Base-by-base conservation (phyloP, 2,113 vertebrate genomes). In the Sylvicapra grimmia region DNA sequence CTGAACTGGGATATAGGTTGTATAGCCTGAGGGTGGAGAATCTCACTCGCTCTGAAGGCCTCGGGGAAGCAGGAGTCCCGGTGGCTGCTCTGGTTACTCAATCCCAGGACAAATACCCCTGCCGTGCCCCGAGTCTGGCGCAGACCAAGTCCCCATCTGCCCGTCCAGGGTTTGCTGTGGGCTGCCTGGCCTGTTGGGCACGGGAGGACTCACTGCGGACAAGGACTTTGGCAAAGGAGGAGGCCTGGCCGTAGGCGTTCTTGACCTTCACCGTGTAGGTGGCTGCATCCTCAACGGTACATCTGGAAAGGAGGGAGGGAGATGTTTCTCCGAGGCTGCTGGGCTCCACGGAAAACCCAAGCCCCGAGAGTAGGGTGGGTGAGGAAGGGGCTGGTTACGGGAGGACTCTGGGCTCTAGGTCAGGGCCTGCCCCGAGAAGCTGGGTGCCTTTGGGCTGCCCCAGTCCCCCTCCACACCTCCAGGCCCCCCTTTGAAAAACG, bases 201-300 rank as follows among this genome's bases (percentile, higher is more conserved):
- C 0, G 0, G 56, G 15, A 14, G 18, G 65, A 98, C 99, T 99
- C 98, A 99, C 99, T 99, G 97, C 99, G 99, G 94, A 99, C 99
- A 21, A 99, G 98, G 47, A 99, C 99, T 0, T 98, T 99, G 90
- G 99, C 99, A 83, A 99, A 99, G 5, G 99, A 99, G 65, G 98
- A 99, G 44, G 99, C 99, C 98, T 99, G 99, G 1, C 99, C 99
- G 0, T 99, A 98, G 9, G 98, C 95, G 44, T 99, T 99, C 98
- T 98, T 99, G 47, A 99, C 98, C 58, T 98, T 97, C 91, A 99
- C 99, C 1, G 98, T 99, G 85, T 99, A 99, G 93, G 99, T 99
- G 85, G 99, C 99, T 12, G 99, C 99, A 90, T 99, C 99, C 49
- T 99, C 99, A 68, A 98, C 25, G 68, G 98, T 98, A 88, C 99